These are phyloP conservation scores for Yponomeuta sedellus DNA, from an alignment of 2,888 invertebrate species.

Conservation along the genomic window DNA sequence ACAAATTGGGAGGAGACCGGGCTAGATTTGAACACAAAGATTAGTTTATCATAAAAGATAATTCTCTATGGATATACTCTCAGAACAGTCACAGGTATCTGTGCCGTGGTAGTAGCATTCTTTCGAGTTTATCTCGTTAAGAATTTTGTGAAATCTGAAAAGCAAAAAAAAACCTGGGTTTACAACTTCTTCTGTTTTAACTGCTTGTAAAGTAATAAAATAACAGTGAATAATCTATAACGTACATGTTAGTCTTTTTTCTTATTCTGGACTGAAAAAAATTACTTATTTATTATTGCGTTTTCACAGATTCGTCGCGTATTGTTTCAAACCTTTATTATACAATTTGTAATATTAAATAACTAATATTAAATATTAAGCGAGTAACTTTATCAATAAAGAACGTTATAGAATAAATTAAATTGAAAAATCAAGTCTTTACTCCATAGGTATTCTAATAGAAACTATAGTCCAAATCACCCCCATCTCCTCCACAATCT, in stretches of 20 bases:
- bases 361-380: too few species aligned
- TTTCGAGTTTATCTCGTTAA: background rate
- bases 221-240: background rate
- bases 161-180: background rate
- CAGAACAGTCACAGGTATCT: background rate
- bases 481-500: background rate
- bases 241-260: slow-evolving; percentile 1
- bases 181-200: background rate
- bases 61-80: background rate
- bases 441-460: too few species aligned
- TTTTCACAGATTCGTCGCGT: too few species aligned
- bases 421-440: background rate
- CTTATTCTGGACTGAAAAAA: background rate
- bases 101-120: background rate
- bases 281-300: background rate
- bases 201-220: too few species aligned
- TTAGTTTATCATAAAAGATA: background rate
- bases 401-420: background rate
- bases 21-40: background rate
- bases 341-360: too few species aligned
- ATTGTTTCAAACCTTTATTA: background rate
- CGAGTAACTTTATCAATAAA: too few species aligned
- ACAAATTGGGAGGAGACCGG: background rate
- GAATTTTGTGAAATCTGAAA: background rate
- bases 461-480: background rate